Conservation (phyloP, 1,140 invertebrate genomes). For the Proales similis region DNA sequence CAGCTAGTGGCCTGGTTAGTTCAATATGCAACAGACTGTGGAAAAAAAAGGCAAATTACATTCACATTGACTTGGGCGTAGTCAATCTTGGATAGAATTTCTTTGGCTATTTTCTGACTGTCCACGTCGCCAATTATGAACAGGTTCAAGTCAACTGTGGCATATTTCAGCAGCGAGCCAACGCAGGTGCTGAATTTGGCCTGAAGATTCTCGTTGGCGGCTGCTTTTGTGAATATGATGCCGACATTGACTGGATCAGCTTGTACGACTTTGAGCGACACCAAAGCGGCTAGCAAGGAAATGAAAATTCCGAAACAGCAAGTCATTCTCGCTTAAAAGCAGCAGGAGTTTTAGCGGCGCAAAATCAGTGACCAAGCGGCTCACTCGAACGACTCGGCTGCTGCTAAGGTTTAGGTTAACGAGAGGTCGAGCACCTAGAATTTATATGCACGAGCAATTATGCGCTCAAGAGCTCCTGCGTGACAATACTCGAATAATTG, state of each 20-base stretch:
- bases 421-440: no score
- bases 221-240: constrained; percentile 60
- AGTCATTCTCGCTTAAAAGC: no score
- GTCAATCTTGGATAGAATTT: constrained; percentile 55
- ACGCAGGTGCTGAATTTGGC: constrained; percentile 59
- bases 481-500: no score
- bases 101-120: constrained; percentile 60
- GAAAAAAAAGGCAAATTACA: constrained; percentile 41
- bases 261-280: not conserved
- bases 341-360: no score
- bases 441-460: no score
- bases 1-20: constrained; percentile 40
- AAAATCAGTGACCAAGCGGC: no score
- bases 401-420: no score
- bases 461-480: no score
- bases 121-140: constrained; percentile 64
- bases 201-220: constrained; percentile 57
- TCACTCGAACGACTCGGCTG: no score
- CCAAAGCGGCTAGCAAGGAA: no score
- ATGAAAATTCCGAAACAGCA: no score
- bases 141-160: constrained; percentile 58
- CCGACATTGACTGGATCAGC: constrained; percentile 44
- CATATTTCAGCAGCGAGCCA: constrained; percentile 56
- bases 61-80: constrained; percentile 49
- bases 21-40: not conserved